These are phyloP conservation scores for Deilephila porcellus DNA, from an alignment of 2,888 invertebrate species.

Conservation along the genomic window DNA sequence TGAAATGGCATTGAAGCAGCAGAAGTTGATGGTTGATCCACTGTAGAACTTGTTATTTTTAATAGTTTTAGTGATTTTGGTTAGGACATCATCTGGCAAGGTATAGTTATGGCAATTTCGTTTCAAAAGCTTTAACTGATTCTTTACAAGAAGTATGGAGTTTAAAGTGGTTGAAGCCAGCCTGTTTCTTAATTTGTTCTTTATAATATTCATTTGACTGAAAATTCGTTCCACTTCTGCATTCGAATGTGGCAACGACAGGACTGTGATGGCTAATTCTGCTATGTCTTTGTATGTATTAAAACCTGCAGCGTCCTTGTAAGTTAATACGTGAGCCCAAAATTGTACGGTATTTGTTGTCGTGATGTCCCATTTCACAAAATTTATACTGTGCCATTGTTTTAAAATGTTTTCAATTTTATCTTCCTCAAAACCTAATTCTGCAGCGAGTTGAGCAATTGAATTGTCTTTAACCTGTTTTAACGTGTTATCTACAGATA, in stretches of 20 bases:
- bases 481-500: constrained; percentile 33
- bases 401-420: constrained; percentile 37
- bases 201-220: constrained; percentile 42
- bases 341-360: constrained; percentile 39
- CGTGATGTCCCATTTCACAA: constrained; percentile 40
- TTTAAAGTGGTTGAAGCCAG: constrained; percentile 36
- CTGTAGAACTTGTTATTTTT: constrained; percentile 33
- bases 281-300: constrained; percentile 36
- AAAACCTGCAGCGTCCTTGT: constrained; percentile 37
- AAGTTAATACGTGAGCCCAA: constrained; percentile 44
- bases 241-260: constrained; percentile 43
- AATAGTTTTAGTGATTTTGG: constrained; percentile 33
- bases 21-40: constrained; percentile 4
- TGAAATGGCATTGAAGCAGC: background rate
- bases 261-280: constrained; percentile 34
- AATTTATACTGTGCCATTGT: constrained; percentile 42
- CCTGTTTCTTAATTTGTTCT: constrained; percentile 40
- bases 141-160: constrained; percentile 34
- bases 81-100: constrained; percentile 36
- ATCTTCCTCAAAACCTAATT: constrained; percentile 36
- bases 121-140: constrained; percentile 36
- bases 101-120: constrained; percentile 35
- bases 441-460: constrained; percentile 34
- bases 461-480: constrained; percentile 37
- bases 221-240: constrained; percentile 43